Evolutionary conservation across 2,113 vertebrate species (phyloP), one percentile per base, ranked within the genome.

Genomic region (Lepus americanus): DNA sequence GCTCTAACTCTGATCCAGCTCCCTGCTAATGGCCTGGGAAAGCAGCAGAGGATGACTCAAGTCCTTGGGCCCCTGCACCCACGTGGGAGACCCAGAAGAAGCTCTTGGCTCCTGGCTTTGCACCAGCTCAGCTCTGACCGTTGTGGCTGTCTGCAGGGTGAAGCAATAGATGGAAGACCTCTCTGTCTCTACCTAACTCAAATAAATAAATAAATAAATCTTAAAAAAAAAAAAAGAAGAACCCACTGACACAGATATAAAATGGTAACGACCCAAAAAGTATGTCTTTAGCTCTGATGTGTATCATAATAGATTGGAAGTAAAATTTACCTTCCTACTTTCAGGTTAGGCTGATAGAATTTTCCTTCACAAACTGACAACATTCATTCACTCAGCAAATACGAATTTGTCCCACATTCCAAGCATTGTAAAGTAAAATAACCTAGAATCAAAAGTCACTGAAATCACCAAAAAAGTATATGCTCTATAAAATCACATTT

Each of bases 351-450:
- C 76, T 76, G 69, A 89, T 3, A 81, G 79, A 94, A 70, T 87
- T 84, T 74, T 95, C 87, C 95, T 81, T 82, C 44, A 80, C 59
- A 96, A 92, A 95, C 2, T 89, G 66, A 88, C 53, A 86, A 77
- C 20, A 82, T 74, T 84, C 67, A 90, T 59, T 77, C 27, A 81
- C 44, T 85, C 74, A 82, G 64, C 61, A 93, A 89, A 80, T 39
- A 70, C n/a, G 55, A 81, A 27, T 82, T 19, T 83, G 10, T 70
- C 78, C 36, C 89, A 67, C 31, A 81, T 74, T 82, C 53, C n/a
- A 87, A 93, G 39, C 44, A 80, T 13, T 49, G 25, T 63, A 83
- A 96, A 89, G 16, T 36, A 85, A 90, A 95, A 79, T 74, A 95
- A 92, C 3, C 31, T 94, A 59, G n/a, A 13, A 74, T 64, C 93